Evolutionary conservation across 2,797 vertebrate genomes (phyloP).

Genomic region (Sebastes vulpes): DNA sequence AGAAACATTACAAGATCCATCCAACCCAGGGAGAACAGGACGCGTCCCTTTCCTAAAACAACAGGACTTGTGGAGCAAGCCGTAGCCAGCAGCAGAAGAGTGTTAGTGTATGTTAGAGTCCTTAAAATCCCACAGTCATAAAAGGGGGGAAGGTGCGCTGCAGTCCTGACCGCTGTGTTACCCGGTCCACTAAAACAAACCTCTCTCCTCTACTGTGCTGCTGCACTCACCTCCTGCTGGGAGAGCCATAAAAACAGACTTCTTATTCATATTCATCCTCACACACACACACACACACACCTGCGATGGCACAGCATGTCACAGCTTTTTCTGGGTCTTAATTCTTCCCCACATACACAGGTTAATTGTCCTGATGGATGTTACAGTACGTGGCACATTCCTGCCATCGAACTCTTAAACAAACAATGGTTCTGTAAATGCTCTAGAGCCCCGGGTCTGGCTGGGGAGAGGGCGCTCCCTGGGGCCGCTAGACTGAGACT

Average conservation of each 20-base stretch:
- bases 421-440: slow-evolving; percentile 32
- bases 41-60: neutral
- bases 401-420: slow-evolving; percentile 19
- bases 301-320: neutral
- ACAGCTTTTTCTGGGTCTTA: neutral
- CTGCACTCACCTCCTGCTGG: slow-evolving; percentile 35
- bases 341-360: neutral
- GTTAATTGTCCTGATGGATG: neutral
- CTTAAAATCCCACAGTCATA: slow-evolving; percentile 39
- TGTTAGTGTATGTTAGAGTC: neutral
- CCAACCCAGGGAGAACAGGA: neutral
- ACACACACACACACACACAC: slow-evolving; percentile 1
- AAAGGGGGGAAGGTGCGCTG: slow-evolving; percentile 13
- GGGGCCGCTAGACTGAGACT: slow-evolving; percentile 61
- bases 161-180: slow-evolving; percentile 32
- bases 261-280: neutral
- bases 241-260: slow-evolving; percentile 43
- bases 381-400: neutral
- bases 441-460: slow-evolving; percentile 27
- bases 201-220: neutral
- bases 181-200: slow-evolving; percentile 8
- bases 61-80: neutral
- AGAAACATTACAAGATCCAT: neutral
- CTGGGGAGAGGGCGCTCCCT: slow-evolving; percentile 49
- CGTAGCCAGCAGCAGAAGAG: neutral